Base-by-base conservation (phyloP, 2,113 vertebrate species). In the Antidorcas marsupialis region DNA sequence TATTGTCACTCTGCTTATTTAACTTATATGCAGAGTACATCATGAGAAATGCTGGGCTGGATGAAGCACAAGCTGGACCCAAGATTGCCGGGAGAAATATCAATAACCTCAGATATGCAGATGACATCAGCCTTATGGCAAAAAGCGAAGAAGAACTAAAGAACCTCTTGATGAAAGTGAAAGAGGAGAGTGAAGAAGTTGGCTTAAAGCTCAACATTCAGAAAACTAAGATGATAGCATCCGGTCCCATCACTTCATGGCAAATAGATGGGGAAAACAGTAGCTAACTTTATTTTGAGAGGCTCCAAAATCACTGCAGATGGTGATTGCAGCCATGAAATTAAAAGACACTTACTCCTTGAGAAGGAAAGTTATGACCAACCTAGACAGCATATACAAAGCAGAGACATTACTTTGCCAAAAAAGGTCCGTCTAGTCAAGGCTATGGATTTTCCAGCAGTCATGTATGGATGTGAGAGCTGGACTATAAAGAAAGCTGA, bases 81-180 rank as follows among this genome's bases (percentile, higher is more conserved):
- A 39, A 71, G 67, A 71, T 0, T 12, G n/a, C n/a, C 0, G 0
- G n/a, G 19, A 39, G n/a, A 39, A 71, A 71, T 3, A 39, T 6
- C 19, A 71, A 23, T 71, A 6, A 71, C 10, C 19, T 71, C n/a
- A 71, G 67, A 71, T 12, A 71, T 12, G 67, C 67, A 71, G n/a
- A 23, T 71, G n/a, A 71, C 10, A 71, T 2, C 19, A 39, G 2
- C 67, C n/a, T 71, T 71, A 39, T 12, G n/a, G 19, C 67, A 71
- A 0, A 71, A 71, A 71, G n/a, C 0, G 0, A 39, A 39, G 60
- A 28, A 28, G 62, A 21, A 71, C 8, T 71, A 39, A 71, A 39
- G 0, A 71, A 5, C 9, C 67, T 71, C n/a, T 71, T 71, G n/a
- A 71, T 39, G n/a, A 71, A 36, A 39, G n/a, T 71, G 19, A 23